Percentiles rank a stretch among this genome's conserved stretches.
Evolutionary conservation across 1,140 invertebrate genomes (phyloP).

Genomic region (Drosophila leontia): DNA sequence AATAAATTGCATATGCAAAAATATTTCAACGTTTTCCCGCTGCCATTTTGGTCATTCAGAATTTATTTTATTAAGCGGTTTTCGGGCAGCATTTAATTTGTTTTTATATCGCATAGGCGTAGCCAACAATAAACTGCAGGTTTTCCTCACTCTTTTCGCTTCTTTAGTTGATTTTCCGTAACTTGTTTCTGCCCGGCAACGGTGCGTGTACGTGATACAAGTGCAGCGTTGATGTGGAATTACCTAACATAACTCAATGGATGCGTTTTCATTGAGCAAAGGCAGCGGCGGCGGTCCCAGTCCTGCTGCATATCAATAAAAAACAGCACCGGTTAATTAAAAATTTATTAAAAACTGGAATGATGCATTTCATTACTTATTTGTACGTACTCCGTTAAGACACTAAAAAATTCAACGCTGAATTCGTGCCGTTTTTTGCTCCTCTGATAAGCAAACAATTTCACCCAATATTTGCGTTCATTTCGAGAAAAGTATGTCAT

Average conservation of each 20-base stretch:
- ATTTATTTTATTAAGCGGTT: constrained; percentile 66
- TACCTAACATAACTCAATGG: constrained; percentile 53
- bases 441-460: constrained; percentile 43
- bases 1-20: constrained; percentile 79
- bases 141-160: constrained; percentile 9
- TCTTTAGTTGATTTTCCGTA: constrained; percentile 49
- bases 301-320: constrained; percentile 10
- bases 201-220: constrained; percentile 45
- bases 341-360: not conserved
- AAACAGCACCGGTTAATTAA: constrained; percentile 21
- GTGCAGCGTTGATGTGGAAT: constrained; percentile 34
- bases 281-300: not conserved
- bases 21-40: constrained; percentile 63
- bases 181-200: constrained; percentile 50
- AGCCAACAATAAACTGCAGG: constrained; percentile 40
- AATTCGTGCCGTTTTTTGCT: constrained; percentile 15
- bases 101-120: constrained; percentile 27
- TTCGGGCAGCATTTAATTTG: constrained; percentile 49
- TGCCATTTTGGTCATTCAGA: constrained; percentile 59
- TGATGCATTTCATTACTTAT: constrained; percentile 17
- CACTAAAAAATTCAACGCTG: constrained; percentile 2
- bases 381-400: constrained; percentile 15
- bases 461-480: constrained; percentile 55
- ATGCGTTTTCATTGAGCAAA: constrained; percentile 39
- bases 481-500: constrained; percentile 59